Conservation (phyloP, 2,888 invertebrate species). For the Caenorhabditis sp. region DNA sequence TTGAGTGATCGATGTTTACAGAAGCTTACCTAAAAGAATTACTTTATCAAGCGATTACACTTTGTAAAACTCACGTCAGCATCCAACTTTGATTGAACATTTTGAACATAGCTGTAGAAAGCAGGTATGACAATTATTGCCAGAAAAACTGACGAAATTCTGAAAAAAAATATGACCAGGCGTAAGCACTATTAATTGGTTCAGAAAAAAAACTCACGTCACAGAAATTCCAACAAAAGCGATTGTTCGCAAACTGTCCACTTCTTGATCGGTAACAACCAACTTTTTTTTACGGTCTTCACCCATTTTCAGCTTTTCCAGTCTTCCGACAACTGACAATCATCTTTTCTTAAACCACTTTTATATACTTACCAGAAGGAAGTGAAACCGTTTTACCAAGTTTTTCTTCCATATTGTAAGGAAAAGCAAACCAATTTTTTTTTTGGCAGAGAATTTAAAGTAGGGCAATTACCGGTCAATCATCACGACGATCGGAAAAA, state of each 20-base stretch:
- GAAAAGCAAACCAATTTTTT: neutral
- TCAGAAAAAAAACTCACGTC: conserved; percentile 21
- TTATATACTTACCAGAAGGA: neutral
- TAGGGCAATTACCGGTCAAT: neutral
- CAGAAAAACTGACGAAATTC: conserved; percentile 17
- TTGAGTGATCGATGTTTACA: conserved; percentile 38
- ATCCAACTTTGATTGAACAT: conserved; percentile 33
- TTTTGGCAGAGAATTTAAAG: neutral
- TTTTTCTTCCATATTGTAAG: neutral
- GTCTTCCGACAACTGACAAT: too few species aligned
- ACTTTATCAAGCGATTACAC: neutral
- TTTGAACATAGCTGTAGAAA: conserved; percentile 41
- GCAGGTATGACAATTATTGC: conserved; percentile 35
- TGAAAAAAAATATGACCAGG: neutral
- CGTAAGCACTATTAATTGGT: neutral
- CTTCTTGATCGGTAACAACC: conserved; percentile 2
- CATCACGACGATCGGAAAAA: neutral
- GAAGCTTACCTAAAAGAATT: conserved; percentile 20
- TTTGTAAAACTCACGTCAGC: conserved; percentile 12
- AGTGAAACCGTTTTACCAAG: neutral
- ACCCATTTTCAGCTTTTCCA: neutral
- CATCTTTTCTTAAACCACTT: neutral
- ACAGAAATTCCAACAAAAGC: conserved; percentile 41
- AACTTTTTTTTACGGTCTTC: neutral
- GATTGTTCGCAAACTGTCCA: conserved; percentile 34